Evolutionary conservation across 2,113 vertebrate species (phyloP), one percentile per base, ranked within the genome.

Genomic region (Falcunculus frontatus): DNA sequence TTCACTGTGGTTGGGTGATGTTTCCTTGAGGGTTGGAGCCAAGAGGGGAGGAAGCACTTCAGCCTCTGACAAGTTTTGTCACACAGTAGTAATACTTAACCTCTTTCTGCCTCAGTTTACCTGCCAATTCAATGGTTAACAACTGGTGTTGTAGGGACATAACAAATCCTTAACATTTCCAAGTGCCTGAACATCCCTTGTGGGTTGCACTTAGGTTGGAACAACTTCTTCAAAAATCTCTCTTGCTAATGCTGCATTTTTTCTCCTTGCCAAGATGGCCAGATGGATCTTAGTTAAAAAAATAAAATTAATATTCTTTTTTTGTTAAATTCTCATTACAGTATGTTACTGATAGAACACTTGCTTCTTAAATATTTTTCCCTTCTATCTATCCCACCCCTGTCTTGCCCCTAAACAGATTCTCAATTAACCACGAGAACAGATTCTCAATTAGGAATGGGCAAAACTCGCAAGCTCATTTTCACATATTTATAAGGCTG

Each of bases 371-470:
- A 96, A 93, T 94, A 87, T 94, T 96, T 91, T 87, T 91, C 57
- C 57, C 70, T 95, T 87, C 57, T 87, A 92, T 89, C 73, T 84
- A 75, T 75, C 80, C 84, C 39, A 82, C 74, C 49, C 81, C 17
- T 84, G 59, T 70, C 87, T 87, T 97, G 87, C 89, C 91, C 93
- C 70, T 94, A 92, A 97, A 82, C 94, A 96, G 93, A 95, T 91
- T 94, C 87, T 91, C 89, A 96, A 87, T 95, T 96, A 95, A 88
- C 37, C 85, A 95, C 0, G 2, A 86, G 69, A 97, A 95, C 95
- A 94, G 87, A 94, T 87, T 91, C 91, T 95, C 84, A 91, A 65
- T 97, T 96, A 94, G 49, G 81, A 95, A 78, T 65, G 74, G 91
- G 93, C 77, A 92, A 96, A 92, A 33, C 93, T 86, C 2, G 0